Base-by-base conservation (phyloP, 2,888 invertebrate species). In the Cybosia mesomella region DNA sequence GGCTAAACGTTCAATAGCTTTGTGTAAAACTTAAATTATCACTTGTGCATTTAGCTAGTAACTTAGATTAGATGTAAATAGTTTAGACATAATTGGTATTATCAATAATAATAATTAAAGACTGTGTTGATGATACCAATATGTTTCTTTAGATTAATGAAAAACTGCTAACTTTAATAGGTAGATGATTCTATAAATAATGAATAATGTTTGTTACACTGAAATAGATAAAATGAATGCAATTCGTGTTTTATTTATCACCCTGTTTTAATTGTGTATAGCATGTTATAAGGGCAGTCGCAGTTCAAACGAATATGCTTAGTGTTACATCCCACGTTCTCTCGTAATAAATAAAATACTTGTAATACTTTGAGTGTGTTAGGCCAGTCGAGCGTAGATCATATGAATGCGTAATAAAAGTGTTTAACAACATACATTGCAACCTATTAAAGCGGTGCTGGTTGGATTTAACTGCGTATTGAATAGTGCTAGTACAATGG, bases 121-220 rank as follows among this genome's bases (percentile, higher is more conserved):
- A 69, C 64, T 65, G 49, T 59, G 64, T 72, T 71, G 79, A 76
- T 83, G 74, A 83, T 87, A 86, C 88, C 89, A 82, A 88, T 83
- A 77, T 84, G 85, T 79, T 81, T 77, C 75, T 80, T 67, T 85
- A 89, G 84, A 81, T 75, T 82, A 87, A 88, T 73, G 80, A 84
- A 77, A 83, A 88, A 86, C 83, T 79, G 85, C 87, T 91, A 89
- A 88, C 85, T 89, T 86, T 86, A 88, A 87, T 91, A 92, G 85
- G 83, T 88, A 89, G 90, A 88, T 84, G 85, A 91, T 87, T 89
- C 86, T 88, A 87, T 87, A 84, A 79, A 84, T 87, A 84, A 82
- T 84, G 83, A 87, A 89, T 89, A 93, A 93, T 92, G 92, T 94
- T 95, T 94, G 94, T 94, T 94, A 95, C 93, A 94, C 93, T 83